Conservation (phyloP, 53 echinoderm and acorn worm species). For the Paracentrotus lividus region DNA sequence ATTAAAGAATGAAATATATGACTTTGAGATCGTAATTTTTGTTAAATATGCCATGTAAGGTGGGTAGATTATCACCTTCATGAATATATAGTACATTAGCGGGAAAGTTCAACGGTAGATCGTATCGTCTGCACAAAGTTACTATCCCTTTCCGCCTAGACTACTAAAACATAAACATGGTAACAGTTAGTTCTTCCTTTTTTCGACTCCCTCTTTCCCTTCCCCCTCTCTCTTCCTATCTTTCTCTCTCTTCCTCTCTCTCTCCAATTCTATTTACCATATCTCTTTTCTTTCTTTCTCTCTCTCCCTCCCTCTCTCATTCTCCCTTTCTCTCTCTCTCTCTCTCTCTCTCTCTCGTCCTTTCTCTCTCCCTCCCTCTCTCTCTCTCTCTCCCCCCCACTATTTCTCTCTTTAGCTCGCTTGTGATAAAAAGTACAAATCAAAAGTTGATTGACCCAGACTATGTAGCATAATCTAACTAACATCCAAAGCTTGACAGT, state of each 20-base stretch:
- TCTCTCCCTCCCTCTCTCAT: neutral
- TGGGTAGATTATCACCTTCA: no score
- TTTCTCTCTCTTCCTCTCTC: neutral
- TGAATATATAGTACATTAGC: neutral
- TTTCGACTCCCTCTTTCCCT: no score
- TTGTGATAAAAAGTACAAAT: neutral
- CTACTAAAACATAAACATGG: neutral
- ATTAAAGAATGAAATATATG: no score
- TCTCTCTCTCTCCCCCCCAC: neutral
- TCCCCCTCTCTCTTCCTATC: neutral
- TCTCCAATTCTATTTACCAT: no score
- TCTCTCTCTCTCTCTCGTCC: neutral
- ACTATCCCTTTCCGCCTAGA: neutral
- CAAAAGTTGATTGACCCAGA: neutral
- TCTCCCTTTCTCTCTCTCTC: neutral
- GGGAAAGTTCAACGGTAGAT: neutral
- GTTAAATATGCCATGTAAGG: no score
- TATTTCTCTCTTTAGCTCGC: neutral
- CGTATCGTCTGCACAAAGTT: neutral
- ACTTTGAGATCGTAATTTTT: no score
- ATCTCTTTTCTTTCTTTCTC: no score
- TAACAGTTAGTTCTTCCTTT: no score
- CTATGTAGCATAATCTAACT: neutral
- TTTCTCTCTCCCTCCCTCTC: no score
- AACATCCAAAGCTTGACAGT: neutral